Conservation (phyloP, 2,113 vertebrate genomes). For the Uria lomvia region DNA sequence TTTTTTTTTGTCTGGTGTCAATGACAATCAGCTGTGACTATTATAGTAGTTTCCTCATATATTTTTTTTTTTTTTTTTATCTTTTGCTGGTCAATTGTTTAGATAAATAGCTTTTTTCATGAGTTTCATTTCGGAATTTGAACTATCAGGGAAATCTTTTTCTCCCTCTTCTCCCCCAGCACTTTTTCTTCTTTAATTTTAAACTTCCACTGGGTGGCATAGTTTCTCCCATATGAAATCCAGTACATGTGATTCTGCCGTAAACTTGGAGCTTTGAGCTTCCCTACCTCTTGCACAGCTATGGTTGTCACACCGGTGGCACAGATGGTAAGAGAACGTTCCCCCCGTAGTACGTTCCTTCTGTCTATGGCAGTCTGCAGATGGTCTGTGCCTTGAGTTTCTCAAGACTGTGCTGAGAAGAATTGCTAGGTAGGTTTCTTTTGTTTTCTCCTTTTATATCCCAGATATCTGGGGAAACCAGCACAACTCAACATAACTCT, state of each 20-base stretch:
- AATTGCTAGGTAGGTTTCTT: not conserved
- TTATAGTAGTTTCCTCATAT: not conserved
- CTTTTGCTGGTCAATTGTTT: not conserved
- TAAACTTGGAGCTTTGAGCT: not conserved
- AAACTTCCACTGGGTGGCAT: constrained; percentile 52
- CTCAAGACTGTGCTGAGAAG: not conserved
- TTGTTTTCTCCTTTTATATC: not conserved
- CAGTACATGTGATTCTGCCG: not conserved
- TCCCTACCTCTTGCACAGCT: not conserved
- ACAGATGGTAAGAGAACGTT: not conserved
- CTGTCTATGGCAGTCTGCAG: not conserved
- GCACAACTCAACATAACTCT: not conserved
- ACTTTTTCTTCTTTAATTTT: not conserved
- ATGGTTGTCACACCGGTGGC: not conserved
- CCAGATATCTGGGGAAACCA: not conserved
- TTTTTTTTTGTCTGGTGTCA: not conserved
- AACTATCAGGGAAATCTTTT: not conserved
- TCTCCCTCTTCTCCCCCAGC: not conserved
- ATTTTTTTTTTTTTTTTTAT: not conserved
- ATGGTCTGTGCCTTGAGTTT: not conserved
- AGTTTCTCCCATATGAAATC: not conserved
- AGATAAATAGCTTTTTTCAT: not conserved
- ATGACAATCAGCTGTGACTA: not conserved
- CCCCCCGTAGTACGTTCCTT: not conserved
- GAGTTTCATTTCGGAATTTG: not conserved